phyloP scores from a whole-genome alignment of 2,797 vertebrate species.

The Stomatorhinus walkeri region DNA sequence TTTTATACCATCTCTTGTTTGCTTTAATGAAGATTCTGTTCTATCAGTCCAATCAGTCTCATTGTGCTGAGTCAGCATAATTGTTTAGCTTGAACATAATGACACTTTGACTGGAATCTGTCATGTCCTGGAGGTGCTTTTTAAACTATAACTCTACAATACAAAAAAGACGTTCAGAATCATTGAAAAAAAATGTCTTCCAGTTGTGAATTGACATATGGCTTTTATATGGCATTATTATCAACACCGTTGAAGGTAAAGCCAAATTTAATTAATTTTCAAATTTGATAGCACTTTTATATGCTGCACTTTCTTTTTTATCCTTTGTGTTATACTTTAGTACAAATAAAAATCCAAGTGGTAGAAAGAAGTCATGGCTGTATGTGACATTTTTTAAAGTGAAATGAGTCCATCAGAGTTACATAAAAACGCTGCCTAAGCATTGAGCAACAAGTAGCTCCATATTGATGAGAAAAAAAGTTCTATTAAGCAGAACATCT shows the following conservation, averaged over 20 bases:
- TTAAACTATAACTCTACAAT: not conserved
- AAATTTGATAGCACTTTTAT: not conserved
- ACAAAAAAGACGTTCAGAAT: slow-evolving; percentile 8
- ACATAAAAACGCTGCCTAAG: not conserved
- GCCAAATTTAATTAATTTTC: not conserved
- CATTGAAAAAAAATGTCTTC: not conserved
- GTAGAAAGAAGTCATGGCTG: not conserved
- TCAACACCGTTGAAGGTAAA: not conserved
- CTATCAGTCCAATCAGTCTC: not conserved
- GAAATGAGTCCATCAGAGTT: not conserved
- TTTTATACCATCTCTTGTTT: not conserved
- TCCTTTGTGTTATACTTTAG: not conserved
- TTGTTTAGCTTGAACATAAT: slow-evolving; percentile 11
- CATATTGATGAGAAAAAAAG: not conserved
- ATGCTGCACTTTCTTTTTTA: not conserved
- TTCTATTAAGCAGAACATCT: not conserved
- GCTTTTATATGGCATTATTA: not conserved
- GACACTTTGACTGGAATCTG: not conserved
- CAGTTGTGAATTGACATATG: not conserved
- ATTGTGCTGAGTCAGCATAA: not conserved
- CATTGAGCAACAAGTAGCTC: not conserved
- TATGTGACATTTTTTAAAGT: not conserved
- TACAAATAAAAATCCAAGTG: not conserved
- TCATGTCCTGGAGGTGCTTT: not conserved
- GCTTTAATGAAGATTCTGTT: not conserved